phyloP scores from a whole-genome alignment of 2,113 vertebrate species.

The Uria lomvia region DNA sequence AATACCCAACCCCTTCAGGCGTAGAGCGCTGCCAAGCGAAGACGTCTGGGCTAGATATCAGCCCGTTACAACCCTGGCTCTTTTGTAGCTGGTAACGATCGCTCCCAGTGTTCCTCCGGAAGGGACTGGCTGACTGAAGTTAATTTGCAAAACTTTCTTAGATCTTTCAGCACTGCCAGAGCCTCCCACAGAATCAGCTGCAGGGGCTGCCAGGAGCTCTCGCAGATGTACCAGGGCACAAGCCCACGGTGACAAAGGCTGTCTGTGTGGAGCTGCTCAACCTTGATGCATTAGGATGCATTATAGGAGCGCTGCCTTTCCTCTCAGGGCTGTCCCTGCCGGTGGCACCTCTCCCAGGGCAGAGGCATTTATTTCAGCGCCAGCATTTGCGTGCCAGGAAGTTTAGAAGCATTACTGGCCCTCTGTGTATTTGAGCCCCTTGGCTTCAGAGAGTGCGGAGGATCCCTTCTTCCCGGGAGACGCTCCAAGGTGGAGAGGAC shows the following conservation, averaged over 20 bases:
- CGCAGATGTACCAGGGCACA: not conserved
- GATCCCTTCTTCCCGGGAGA: conserved; percentile 26
- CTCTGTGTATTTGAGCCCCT: not conserved
- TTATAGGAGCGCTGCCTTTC: not conserved
- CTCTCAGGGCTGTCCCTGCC: not conserved
- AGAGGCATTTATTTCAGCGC: not conserved
- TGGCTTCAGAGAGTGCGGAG: not conserved
- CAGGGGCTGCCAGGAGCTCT: conserved; percentile 34
- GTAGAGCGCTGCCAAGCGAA: accelerated
- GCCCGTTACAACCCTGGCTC: not conserved
- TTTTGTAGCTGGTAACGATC: not conserved
- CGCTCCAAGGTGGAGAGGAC: conserved; percentile 4
- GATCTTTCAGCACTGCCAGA: not conserved
- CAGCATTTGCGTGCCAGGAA: not conserved
- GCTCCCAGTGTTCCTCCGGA: not conserved
- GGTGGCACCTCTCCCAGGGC: conserved; percentile 26
- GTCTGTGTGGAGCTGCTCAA: conserved; percentile 16
- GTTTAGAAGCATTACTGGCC: not conserved
- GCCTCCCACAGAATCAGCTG: not conserved
- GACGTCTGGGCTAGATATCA: not conserved
- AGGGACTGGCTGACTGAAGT: not conserved
- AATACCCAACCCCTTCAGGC: not conserved
- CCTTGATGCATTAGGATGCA: conserved; percentile 24
- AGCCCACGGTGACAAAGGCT: conserved; percentile 17
- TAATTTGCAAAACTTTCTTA: not conserved